These are phyloP conservation scores for Toxotes jaculatrix DNA, from an alignment of 2,113 vertebrate species.

Conservation along the genomic window DNA sequence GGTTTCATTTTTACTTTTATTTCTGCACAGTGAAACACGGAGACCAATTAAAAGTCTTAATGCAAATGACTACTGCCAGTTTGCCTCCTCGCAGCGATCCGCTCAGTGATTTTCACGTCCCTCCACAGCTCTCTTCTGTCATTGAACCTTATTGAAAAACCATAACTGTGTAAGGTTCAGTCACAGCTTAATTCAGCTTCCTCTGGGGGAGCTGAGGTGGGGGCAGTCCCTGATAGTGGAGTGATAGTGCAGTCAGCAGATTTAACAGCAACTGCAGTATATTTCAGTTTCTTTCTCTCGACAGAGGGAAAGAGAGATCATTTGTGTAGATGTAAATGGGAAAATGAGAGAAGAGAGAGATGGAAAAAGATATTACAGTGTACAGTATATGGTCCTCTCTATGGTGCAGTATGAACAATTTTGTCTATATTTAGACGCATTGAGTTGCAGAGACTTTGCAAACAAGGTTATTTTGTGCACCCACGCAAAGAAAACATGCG, in stretches of 20 bases:
- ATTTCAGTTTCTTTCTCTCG: conserved; percentile 24
- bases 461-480: conserved; percentile 56
- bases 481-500: conserved; percentile 34
- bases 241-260: conserved; percentile 76
- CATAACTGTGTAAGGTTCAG: conserved; percentile 50
- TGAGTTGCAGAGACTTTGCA: conserved; percentile 36
- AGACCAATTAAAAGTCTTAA: conserved; percentile 57
- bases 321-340: conserved; percentile 29
- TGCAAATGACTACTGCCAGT: conserved; percentile 24
- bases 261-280: conserved; percentile 55
- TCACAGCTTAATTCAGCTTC: conserved; percentile 61
- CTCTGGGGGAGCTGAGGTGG: conserved; percentile 56
- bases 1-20: conserved; percentile 27
- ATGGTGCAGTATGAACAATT: conserved; percentile 28
- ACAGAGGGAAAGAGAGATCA: conserved; percentile 1
- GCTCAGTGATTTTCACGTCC: conserved; percentile 16
- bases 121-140: conserved; percentile 1
- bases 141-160: conserved; percentile 31
- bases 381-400: background rate
- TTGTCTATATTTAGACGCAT: conserved; percentile 47
- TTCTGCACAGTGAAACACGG: conserved; percentile 13
- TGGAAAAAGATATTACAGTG: conserved; percentile 14
- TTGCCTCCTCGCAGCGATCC: conserved; percentile 16
- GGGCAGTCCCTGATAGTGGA: conserved; percentile 48
- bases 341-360: conserved; percentile 15